Percentiles rank a stretch among this genome's conserved stretches.
phyloP scores from a whole-genome alignment of 1,140 invertebrate species.

The Antheraea pernyi region DNA sequence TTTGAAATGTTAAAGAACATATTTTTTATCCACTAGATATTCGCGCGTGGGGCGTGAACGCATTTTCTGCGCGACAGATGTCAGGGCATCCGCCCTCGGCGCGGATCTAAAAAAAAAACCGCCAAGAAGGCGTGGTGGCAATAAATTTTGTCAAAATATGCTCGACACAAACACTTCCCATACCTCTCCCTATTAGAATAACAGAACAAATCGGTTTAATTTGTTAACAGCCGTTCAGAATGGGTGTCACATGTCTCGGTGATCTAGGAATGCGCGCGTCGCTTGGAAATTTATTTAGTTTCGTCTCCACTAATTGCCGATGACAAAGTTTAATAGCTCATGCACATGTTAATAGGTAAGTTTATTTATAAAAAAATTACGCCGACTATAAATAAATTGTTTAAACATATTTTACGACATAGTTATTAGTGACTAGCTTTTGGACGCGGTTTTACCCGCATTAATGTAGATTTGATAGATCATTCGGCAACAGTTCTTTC shows the following conservation, averaged over 20 bases:
- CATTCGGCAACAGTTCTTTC: too few relatives aligned
- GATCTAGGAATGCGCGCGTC: constrained; percentile 31
- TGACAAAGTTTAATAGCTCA: constrained; percentile 66
- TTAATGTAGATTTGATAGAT: too few relatives aligned
- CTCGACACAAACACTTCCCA: constrained; percentile 73
- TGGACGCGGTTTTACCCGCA: neutral
- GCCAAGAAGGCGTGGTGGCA: constrained; percentile 70
- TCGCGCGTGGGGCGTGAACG: constrained; percentile 51
- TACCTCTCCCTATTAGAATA: constrained; percentile 73
- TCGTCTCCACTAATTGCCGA: constrained; percentile 72
- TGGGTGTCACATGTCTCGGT: constrained; percentile 69
- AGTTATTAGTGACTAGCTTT: neutral
- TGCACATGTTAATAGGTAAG: constrained; percentile 49
- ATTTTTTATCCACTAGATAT: constrained; percentile 7
- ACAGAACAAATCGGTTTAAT: constrained; percentile 76
- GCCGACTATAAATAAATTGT: constrained; percentile 4
- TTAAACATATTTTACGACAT: too few relatives aligned
- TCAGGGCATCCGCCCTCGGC: constrained; percentile 54
- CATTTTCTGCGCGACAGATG: constrained; percentile 66
- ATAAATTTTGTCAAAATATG: constrained; percentile 80
- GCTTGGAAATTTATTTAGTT: constrained; percentile 61
- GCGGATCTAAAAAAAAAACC: constrained; percentile 47
- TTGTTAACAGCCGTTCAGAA: constrained; percentile 74
- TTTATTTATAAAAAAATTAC: constrained; percentile 11
- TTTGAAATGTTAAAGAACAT: neutral